These are phyloP conservation scores for Turritopsis rubra DNA, from an alignment of 30 jellyfish, hydroid and myxozoan genomes.

Conservation along the genomic window DNA sequence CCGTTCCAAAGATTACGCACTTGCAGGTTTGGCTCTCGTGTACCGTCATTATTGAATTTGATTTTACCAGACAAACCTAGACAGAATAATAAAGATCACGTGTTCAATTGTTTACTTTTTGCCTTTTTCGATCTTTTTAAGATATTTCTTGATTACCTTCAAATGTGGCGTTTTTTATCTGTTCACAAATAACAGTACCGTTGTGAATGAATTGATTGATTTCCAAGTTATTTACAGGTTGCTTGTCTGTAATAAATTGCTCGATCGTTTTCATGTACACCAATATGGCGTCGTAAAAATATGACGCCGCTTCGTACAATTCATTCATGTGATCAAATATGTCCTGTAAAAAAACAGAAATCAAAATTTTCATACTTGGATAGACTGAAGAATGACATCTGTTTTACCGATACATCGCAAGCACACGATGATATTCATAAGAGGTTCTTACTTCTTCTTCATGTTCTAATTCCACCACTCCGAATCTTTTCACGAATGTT, in stretches of 20 bases:
- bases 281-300: constrained; percentile 20
- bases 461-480: background rate
- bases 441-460: background rate
- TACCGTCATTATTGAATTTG: background rate
- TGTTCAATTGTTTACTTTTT: too few species aligned
- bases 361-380: too few species aligned
- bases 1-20: background rate
- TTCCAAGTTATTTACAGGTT: background rate
- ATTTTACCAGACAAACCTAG: constrained; percentile 22
- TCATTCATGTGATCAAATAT: background rate
- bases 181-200: background rate
- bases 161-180: constrained; percentile 1
- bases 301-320: constrained; percentile 14
- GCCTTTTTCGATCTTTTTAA: too few species aligned
- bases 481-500: background rate
- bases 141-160: too few species aligned
- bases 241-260: background rate
- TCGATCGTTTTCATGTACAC: constrained; percentile 21
- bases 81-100: background rate
- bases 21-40: constrained; percentile 17
- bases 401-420: too few species aligned
- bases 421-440: too few species aligned
- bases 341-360: background rate
- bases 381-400: too few species aligned
- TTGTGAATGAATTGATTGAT: background rate